These are phyloP conservation scores for Megalops cyprinoides DNA, from an alignment of 2,797 vertebrate genomes.

Conservation along the genomic window DNA sequence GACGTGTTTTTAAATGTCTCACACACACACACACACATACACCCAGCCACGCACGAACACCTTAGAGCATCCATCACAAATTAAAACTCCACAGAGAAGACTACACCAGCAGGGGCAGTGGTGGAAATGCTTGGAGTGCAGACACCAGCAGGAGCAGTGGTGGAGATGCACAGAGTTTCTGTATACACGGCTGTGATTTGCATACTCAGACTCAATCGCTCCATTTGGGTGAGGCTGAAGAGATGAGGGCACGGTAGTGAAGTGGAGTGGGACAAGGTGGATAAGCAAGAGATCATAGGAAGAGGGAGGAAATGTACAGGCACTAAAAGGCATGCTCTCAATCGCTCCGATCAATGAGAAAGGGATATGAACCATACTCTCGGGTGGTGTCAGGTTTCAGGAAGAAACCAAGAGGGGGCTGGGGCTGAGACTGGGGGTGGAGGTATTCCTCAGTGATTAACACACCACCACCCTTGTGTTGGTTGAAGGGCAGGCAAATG, in stretches of 20 bases:
- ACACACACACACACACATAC: background rate
- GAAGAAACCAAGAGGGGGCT: conserved; percentile 5
- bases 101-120: background rate
- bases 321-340: conserved; percentile 2
- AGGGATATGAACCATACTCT: conserved; percentile 18
- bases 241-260: background rate
- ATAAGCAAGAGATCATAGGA: background rate
- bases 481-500: conserved; percentile 67
- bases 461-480: conserved; percentile 49
- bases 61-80: background rate
- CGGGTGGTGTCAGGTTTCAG: conserved; percentile 21
- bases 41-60: background rate
- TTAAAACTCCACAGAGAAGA: background rate
- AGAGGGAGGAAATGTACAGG: conserved; percentile 12
- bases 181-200: background rate
- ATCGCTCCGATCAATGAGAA: conserved; percentile 8
- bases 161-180: too few relatives aligned
- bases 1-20: too few relatives aligned
- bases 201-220: too few relatives aligned
- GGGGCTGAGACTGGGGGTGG: background rate
- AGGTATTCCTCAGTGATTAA: conserved; percentile 13
- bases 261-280: background rate
- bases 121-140: too few relatives aligned
- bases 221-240: background rate
- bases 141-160: background rate